These are phyloP conservation scores for Macrophya annulata DNA, from an alignment of 2,888 invertebrate genomes.

Conservation along the genomic window DNA sequence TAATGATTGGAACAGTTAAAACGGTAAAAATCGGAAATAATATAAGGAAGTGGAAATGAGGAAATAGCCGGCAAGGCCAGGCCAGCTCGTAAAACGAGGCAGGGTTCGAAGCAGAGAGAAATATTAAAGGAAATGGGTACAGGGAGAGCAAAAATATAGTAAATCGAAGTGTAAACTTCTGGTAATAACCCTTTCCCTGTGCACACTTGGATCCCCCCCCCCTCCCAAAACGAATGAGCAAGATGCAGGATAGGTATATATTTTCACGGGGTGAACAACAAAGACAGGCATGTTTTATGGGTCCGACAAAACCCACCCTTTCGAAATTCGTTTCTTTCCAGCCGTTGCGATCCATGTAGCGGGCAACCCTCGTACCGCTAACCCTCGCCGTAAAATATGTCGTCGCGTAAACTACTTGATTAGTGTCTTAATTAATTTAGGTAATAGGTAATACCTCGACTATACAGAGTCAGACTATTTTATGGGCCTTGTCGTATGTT, in stretches of 20 bases:
- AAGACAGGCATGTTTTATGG: constrained; percentile 42
- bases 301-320: constrained; percentile 25
- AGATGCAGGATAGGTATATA: constrained; percentile 20
- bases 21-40: neutral
- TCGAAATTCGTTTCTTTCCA: constrained; percentile 32
- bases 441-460: constrained; percentile 36
- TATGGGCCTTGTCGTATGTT: neutral
- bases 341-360: constrained; percentile 12
- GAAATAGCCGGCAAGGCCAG: neutral
- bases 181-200: constrained; percentile 41
- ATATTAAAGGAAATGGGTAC: constrained; percentile 21
- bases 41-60: neutral
- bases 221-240: neutral
- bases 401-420: constrained; percentile 65
- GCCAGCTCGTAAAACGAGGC: neutral
- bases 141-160: constrained; percentile 23
- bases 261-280: constrained; percentile 41
- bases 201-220: neutral
- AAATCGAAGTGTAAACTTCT: constrained; percentile 36
- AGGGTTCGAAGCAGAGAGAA: neutral
- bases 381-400: constrained; percentile 55
- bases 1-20: neutral
- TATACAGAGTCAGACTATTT: constrained; percentile 11
- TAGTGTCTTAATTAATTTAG: constrained; percentile 67
- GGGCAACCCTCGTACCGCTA: constrained; percentile 36